Conservation (phyloP, 2,888 invertebrate genomes). For the Agrilus mali region DNA sequence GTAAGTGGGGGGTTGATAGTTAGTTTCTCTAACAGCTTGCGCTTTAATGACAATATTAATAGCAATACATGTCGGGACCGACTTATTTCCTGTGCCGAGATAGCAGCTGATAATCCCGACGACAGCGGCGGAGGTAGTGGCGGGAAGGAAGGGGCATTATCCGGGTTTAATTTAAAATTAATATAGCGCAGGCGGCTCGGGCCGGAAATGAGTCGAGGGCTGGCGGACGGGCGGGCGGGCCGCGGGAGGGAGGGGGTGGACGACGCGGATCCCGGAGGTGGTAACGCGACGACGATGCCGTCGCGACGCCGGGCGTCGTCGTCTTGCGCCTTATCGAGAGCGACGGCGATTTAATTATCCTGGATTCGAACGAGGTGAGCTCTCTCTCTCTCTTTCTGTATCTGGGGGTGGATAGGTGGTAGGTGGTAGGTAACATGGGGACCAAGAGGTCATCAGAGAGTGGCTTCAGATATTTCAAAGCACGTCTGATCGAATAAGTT, state of each 20-base stretch:
- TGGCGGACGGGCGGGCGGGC: conserved; percentile 18
- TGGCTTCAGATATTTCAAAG: background rate
- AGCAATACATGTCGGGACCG: conserved; percentile 32
- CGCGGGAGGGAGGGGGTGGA: conserved; percentile 13
- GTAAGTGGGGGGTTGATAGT: too few relatives aligned
- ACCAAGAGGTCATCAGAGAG: conserved; percentile 13
- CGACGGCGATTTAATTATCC: background rate
- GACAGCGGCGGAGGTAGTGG: conserved; percentile 17
- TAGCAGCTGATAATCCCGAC: conserved; percentile 30
- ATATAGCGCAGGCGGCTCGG: conserved; percentile 53
- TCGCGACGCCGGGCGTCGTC: background rate
- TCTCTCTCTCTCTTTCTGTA: too few relatives aligned
- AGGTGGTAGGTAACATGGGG: conserved; percentile 12
- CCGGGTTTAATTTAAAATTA: conserved; percentile 59
- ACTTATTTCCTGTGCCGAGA: conserved; percentile 30
- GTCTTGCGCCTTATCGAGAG: background rate
- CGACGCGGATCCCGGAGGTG: conserved; percentile 2
- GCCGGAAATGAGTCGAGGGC: conserved; percentile 57
- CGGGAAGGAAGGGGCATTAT: conserved; percentile 34
- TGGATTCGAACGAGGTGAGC: background rate
- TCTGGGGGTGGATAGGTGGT: conserved; percentile 5
- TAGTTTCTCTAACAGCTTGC: too few relatives aligned
- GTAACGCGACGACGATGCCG: background rate
- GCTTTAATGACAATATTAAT: conserved; percentile 28
- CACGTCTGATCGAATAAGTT: too few relatives aligned